Evolutionary conservation across 2,888 invertebrate species (phyloP).

Genomic region (Noctua pronuba): DNA sequence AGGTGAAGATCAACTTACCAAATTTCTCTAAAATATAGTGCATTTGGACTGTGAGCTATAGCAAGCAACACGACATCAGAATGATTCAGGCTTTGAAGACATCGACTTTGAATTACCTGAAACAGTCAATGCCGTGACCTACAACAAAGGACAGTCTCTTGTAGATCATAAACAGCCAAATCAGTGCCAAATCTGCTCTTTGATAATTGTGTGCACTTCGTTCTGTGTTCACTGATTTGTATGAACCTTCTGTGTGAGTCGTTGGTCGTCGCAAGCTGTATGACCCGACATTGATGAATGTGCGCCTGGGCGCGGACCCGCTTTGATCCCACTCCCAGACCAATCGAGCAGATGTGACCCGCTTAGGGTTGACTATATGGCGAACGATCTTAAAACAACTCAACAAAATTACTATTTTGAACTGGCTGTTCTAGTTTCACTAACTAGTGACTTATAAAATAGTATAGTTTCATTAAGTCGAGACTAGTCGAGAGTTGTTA

Average conservation of each 20-base stretch:
- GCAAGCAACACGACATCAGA: not conserved
- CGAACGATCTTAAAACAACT: slow-evolving; percentile 1
- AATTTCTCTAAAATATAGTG: not conserved
- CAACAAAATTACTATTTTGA: not conserved
- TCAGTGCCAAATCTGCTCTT: not conserved
- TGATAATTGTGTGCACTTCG: not conserved
- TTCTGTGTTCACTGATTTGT: slow-evolving; percentile 12
- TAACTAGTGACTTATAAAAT: not conserved
- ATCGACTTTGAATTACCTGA: not conserved
- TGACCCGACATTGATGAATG: slow-evolving; percentile 32
- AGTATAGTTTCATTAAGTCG: not conserved
- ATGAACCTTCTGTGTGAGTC: slow-evolving; percentile 6
- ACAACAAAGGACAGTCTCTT: not conserved
- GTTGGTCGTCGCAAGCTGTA: not conserved
- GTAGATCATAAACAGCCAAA: not conserved
- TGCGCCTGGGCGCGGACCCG: slow-evolving; percentile 33
- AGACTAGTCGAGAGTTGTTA: not conserved
- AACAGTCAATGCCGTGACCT: not conserved
- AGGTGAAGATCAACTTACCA: not conserved
- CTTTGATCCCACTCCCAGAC: slow-evolving; percentile 45
- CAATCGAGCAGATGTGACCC: slow-evolving; percentile 42
- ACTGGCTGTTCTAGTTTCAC: not conserved
- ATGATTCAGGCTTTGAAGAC: not conserved
- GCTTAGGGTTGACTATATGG: slow-evolving; percentile 18
- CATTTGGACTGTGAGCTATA: not conserved